Evolutionary conservation across 2,888 invertebrate species (phyloP).

Genomic region (Cerastis rubricosa): DNA sequence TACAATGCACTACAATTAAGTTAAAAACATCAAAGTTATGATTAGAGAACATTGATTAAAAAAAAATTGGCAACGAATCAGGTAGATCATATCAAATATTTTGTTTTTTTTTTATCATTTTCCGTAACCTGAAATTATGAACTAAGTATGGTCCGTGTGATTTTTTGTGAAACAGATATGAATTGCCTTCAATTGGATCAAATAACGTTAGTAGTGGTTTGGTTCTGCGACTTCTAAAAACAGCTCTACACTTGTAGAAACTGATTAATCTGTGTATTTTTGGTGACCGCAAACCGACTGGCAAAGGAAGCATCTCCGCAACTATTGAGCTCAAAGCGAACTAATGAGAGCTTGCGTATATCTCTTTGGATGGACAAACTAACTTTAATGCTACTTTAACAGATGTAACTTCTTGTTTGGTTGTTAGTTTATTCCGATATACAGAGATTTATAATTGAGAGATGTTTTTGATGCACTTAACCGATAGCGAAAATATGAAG

Average conservation of each 20-base stretch:
- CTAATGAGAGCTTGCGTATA: neutral
- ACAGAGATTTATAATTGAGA: neutral
- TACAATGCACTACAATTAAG: neutral
- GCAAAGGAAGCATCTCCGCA: slow-evolving; percentile 40
- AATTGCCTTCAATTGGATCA: neutral
- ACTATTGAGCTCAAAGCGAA: slow-evolving; percentile 44
- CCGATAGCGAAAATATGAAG: neutral
- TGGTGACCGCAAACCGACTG: slow-evolving; percentile 37
- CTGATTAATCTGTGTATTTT: slow-evolving; percentile 20
- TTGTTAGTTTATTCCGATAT: slow-evolving; percentile 9
- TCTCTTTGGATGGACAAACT: slow-evolving; percentile 8
- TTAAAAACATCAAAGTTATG: neutral
- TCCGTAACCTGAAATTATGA: neutral
- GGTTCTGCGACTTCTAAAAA: neutral
- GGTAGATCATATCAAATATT: neutral
- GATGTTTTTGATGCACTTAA: neutral
- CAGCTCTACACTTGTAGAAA: neutral
- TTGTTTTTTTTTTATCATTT: neutral
- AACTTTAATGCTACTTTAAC: neutral
- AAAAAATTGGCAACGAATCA: neutral
- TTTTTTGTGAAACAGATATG: neutral
- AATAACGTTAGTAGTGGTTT: slow-evolving; percentile 8
- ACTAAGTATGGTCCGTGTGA: neutral
- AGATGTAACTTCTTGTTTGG: slow-evolving; percentile 14
- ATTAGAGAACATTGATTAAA: neutral